Base-by-base conservation (phyloP, 2,888 invertebrate species). In the Entomobrya proxima region DNA sequence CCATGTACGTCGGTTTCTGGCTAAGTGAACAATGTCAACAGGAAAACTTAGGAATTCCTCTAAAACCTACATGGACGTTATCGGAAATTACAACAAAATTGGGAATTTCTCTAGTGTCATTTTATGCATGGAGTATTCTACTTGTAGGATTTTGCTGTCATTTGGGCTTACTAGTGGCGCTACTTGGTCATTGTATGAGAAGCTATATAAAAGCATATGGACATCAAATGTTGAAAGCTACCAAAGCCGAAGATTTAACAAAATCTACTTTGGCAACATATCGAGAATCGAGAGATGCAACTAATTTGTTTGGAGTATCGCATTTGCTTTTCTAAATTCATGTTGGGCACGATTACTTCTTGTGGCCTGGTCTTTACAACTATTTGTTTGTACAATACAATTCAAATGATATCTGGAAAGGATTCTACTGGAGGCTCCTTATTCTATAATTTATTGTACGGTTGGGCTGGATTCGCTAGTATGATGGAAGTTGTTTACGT, bases 261-360 rank as follows among this genome's bases (percentile, higher is more conserved):
- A 24, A 21, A 2, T 27, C 24, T 13, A 32, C 52, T 1, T n/a
- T 50, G 55, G 21, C 30, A 2, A 35, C 47, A 0, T 79, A 21
- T 32, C 44, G 79, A 21, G 37, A 79, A 21, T 32, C 44, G 79
- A 21, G 37, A 79, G 18, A n/a, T 79, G 11, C 79, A 79, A 32
- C 15, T 79, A 18, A 67, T 79, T 24, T 30, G 21, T 13, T 11
- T 50, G 15, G 15, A 18, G 0, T 67, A 79, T 37, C 47, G 79
- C 2, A 4, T 11, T 13, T 24, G 50, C 1, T 79, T 27, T 11
- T 52, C 80, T 7, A 37, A 55, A 37, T 64, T n/a, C 9, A 69
- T 69, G 69, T 32, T 69, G 1, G 69, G 9, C 9, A 15, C n/a
- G 0, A 0, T 72, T 2, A 55, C 37, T 11, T 1, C 44, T 2